Evolutionary conservation across 2,888 invertebrate genomes (phyloP), one percentile per base, ranked within the genome.

Genomic region (Orchesellides sinensis): DNA sequence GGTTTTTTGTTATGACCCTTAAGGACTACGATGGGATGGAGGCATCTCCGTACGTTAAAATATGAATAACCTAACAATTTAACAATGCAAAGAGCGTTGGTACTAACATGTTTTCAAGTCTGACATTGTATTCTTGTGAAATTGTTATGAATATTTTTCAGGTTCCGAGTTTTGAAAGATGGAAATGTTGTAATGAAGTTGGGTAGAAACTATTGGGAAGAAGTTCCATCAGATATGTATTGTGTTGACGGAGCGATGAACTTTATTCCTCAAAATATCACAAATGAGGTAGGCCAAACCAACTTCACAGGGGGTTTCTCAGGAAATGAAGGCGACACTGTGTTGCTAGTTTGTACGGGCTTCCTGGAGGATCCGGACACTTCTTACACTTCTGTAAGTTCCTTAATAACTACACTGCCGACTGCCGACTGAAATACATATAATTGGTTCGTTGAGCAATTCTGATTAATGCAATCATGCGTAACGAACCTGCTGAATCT

Each of bases 191-290:
- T 81, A 19, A 56, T 72, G 40, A 84, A 84, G 56, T n/a, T 81
- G n/a, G 61, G 77, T 0, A 25, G 81, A 69, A 77, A 25, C 29
- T 47, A 54, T 2, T 84, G 84, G 84, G 61, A 66, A 27, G 52
- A n/a, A 21, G 52, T 81, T 1, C 61, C 70, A 12, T 32, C 52
- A 8, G 68, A 49, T 12, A 45, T 63, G 10, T 69, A 72, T 10
- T 84, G 84, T 54, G 73, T 84, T 19, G 84, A 84, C 47, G 84
- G 84, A 35, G 77, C 68, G 14, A 77, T 81, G 69, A 81, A 80
- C 73, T 65, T 80, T 40, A 10, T 19, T 10, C 2, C 2, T 49
- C 17, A 49, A 17, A 17, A 49, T 49, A 12, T 35, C 5, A 4
- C 5, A 25, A 25, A 59, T 45, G 59, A n/a, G 47, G 19, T 19